Evolutionary conservation across 2,113 vertebrate species (phyloP), one percentile per base, ranked within the genome.

Genomic region (Callorhinus ursinus): DNA sequence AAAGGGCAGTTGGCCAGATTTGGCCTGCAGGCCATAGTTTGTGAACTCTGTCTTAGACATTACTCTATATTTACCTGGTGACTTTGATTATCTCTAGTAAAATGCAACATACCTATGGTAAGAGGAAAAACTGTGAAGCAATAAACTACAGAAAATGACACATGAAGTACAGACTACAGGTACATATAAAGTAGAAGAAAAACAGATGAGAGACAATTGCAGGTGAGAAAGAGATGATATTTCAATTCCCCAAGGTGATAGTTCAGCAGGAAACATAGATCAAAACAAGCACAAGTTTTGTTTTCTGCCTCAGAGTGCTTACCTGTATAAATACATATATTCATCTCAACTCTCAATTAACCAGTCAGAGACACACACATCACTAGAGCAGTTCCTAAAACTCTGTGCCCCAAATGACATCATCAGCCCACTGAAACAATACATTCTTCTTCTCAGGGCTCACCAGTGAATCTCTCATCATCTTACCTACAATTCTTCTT

Each of bases 101-200:
- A 82, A 3, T 74, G 36, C 6, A 72, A 72, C 49, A 74, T 88
- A 81, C n/a, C n/a, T 14, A 42, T 22, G 15, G 36, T 74, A 16
- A 72, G 12, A 90, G 14, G 28, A 67, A 7, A 85, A 85, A 57
- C 26, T 85, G 31, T 74, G n/a, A 82, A 82, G 55, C 65, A 87
- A 53, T 92, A 72, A 82, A 81, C 83, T 74, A 46, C n/a, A 81
- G 22, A 79, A 87, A 92, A 92, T 92, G 22, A n/a, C n/a, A 55
- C 33, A 67, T 46, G 12, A 81, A 74, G 42, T 22, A 51, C 2
- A 88, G n/a, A 36, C n/a, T 65, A n/a, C 21, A 82, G 55, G 53
- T 74, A 53, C 3, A 63, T 92, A 63, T 67, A 81, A 72, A 63
- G 42, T 26, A 55, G 55, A 46, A 19, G 33, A 74, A 81, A 61